These are phyloP conservation scores for Anaspis maculata DNA, from an alignment of 2,888 invertebrate species.

Conservation along the genomic window DNA sequence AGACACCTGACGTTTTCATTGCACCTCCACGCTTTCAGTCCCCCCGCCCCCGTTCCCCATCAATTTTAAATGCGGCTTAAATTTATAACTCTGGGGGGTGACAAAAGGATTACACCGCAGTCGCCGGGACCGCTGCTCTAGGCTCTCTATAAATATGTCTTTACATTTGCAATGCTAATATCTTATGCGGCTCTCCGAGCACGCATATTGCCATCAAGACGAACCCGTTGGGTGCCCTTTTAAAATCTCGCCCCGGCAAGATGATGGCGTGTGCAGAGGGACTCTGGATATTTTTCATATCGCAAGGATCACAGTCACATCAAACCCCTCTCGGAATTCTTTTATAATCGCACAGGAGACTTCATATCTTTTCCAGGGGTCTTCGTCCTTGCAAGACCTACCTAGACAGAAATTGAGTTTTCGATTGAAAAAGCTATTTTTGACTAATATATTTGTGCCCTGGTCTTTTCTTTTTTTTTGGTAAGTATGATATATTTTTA, in stretches of 20 bases:
- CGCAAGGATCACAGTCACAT: conserved; percentile 15
- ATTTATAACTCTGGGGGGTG: conserved; percentile 20
- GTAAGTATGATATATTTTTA: too few species aligned
- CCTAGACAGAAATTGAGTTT: too few species aligned
- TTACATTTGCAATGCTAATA: conserved; percentile 33
- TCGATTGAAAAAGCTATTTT: too few species aligned
- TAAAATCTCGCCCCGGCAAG: conserved; percentile 28
- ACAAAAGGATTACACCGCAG: conserved; percentile 22
- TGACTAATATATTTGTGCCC: too few species aligned
- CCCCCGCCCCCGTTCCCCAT: too few species aligned
- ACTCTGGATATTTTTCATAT: conserved; percentile 28
- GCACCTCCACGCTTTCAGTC: too few species aligned
- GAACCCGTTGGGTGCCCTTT: conserved; percentile 25
- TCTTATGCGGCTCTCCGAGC: conserved; percentile 23
- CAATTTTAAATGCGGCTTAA: conserved; percentile 20
- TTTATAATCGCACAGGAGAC: conserved; percentile 11
- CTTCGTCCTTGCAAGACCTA: too few species aligned
- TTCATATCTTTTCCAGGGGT: conserved; percentile 8
- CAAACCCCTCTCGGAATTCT: too few species aligned
- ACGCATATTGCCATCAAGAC: conserved; percentile 27
- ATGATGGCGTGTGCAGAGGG: too few species aligned
- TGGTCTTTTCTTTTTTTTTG: too few species aligned
- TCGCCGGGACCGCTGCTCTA: conserved; percentile 18
- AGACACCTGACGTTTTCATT: too few species aligned
- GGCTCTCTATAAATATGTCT: conserved; percentile 21